Evolutionary conservation across 2,797 vertebrate species (phyloP), one percentile per base, ranked within the genome.

Genomic region (Acrocephalus scirpaceus): DNA sequence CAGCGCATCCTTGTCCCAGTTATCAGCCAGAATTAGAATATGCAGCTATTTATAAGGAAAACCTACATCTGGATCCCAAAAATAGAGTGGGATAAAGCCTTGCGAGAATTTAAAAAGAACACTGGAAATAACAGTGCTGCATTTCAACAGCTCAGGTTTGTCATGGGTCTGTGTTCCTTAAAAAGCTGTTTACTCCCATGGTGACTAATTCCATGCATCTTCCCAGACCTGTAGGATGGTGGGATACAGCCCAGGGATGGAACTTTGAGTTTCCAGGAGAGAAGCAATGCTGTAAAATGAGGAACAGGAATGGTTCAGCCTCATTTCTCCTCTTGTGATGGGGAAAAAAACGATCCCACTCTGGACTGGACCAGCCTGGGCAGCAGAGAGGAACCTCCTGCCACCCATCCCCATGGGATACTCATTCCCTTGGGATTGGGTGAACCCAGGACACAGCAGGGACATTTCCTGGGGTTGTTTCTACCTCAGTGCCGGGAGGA

Each of bases 1-100:
- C 84, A 93, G 74, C 1, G 11, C 89, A 92, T 85, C 64, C 65
- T 85, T 70, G 94, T 77, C 95, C 95, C 97, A 95, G 22, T 96
- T 96, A 89, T 50, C 48, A 89, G 75, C 3, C 53, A 53, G 64
- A 93, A 83, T 92, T 91, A 89, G 71, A 95, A 93, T 91, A 95
- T 60, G 71, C 69, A 66, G 75, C 85, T 96, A 96, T 96, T 95
- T 95, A 92, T 94, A 89, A 76, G 53, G 53, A 65, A 82, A 92
- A 89, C 91, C 92, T 96, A 85, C 75, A 90, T 88, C 57, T 80
- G 19, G 3, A 50, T 64, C 17, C 57, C 73, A 42, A 91, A 97
- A 96, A 95, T 96, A 97, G 82, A 77, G 42, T 0, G 3, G 65
- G 78, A 92, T 48, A 51, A 92, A 89, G 30, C 48, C 53, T 91